Evolutionary conservation across 2,113 vertebrate genomes (phyloP).

Genomic region (Pedionomus torquatus): DNA sequence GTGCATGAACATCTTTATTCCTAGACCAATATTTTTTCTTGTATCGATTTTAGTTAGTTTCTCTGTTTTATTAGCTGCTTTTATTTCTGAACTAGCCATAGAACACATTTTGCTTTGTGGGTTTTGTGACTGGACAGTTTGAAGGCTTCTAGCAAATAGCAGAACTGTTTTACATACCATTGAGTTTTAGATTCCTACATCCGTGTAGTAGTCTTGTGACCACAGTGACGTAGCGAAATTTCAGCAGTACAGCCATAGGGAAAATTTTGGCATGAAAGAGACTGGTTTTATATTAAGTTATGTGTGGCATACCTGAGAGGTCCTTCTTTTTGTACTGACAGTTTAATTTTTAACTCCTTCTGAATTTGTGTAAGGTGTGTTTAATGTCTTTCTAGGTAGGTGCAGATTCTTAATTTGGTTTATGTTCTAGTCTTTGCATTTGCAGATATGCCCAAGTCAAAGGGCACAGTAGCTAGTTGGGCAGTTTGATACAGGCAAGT

Average conservation of each 20-base stretch:
- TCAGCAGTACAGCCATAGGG: neutral
- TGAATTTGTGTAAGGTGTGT: neutral
- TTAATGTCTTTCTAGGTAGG: neutral
- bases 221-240: neutral
- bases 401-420: neutral
- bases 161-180: neutral
- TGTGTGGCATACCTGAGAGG: neutral
- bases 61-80: neutral
- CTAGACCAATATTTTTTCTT: neutral
- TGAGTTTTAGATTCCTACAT: neutral
- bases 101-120: neutral
- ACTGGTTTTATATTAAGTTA: neutral
- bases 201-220: neutral
- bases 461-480: neutral
- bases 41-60: neutral
- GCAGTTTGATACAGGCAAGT: neutral
- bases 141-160: neutral
- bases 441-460: neutral
- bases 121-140: accelerated
- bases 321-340: neutral
- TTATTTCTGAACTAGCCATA: neutral
- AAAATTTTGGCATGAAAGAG: neutral
- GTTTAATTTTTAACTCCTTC: neutral
- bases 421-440: neutral
- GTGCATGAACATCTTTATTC: neutral